These are phyloP conservation scores for Metallyticus violacea DNA, from an alignment of 2,888 invertebrate genomes.

Conservation along the genomic window DNA sequence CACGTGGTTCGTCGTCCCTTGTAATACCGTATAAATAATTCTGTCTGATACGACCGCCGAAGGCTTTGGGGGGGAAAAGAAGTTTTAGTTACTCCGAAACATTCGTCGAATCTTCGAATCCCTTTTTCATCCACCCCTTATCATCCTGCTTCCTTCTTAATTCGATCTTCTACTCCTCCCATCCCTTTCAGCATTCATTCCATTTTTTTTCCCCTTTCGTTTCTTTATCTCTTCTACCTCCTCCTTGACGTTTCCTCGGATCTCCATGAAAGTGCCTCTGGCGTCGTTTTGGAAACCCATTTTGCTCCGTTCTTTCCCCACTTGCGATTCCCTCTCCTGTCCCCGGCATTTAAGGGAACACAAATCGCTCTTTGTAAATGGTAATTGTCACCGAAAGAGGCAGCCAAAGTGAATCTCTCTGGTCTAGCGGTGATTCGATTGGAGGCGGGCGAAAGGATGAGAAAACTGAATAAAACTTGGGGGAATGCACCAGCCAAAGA, in stretches of 20 bases:
- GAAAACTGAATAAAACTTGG: not conserved
- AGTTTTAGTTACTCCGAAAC: not conserved
- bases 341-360: slow-evolving; percentile 30
- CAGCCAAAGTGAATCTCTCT: slow-evolving; percentile 30
- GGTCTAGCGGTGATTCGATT: not conserved
- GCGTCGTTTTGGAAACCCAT: slow-evolving; percentile 15
- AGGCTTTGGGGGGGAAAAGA: not conserved
- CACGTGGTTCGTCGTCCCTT: not conserved
- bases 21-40: not conserved
- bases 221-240: not conserved
- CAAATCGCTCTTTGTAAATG: slow-evolving; percentile 33
- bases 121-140: not conserved
- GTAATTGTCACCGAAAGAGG: slow-evolving; percentile 32
- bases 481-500: too few species aligned
- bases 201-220: not conserved
- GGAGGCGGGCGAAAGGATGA: not conserved
- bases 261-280: not conserved
- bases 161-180: slow-evolving; percentile 26
- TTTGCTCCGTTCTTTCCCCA: not conserved
- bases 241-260: not conserved
- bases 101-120: not conserved
- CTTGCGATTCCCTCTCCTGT: slow-evolving; percentile 22
- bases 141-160: slow-evolving; percentile 22
- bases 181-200: slow-evolving; percentile 23
- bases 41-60: not conserved